Evolutionary conservation across 2,888 invertebrate species (phyloP).

Genomic region (Dryocosmus kuriphilus): DNA sequence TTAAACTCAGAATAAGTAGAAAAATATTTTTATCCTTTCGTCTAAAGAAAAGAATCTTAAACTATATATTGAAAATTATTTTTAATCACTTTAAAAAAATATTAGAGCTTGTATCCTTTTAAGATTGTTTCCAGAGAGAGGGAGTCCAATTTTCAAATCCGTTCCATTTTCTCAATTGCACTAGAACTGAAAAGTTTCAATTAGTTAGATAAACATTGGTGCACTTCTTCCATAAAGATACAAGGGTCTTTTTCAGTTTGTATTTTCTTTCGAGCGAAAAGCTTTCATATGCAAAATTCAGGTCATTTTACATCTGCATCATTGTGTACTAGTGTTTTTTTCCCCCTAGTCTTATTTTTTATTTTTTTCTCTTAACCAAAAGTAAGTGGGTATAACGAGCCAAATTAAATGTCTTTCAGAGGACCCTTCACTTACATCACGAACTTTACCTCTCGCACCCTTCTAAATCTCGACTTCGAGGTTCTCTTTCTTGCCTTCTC

Average conservation of each 20-base stretch:
- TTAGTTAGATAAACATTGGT: neutral
- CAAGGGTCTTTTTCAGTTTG: slow-evolving; percentile 17
- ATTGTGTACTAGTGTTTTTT: slow-evolving; percentile 8
- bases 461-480: slow-evolving; percentile 38
- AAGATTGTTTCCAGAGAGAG: neutral
- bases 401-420: slow-evolving; percentile 61
- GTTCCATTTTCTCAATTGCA: neutral
- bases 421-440: slow-evolving; percentile 45
- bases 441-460: slow-evolving; percentile 41
- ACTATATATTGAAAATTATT: neutral
- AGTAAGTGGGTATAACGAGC: slow-evolving; percentile 37
- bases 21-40: neutral
- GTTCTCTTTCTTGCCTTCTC: slow-evolving; percentile 48
- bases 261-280: slow-evolving; percentile 1
- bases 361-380: slow-evolving; percentile 18
- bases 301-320: neutral
- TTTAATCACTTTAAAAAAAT: neutral
- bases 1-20: neutral
- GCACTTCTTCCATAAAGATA: neutral
- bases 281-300: neutral
- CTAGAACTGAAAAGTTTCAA: slow-evolving; percentile 1
- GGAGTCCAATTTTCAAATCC: neutral
- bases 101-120: neutral
- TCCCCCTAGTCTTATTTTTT: neutral
- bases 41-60: too few relatives aligned